Evolutionary conservation across 2,797 vertebrate species (phyloP).

Genomic region (Cyclopterus lumpus): DNA sequence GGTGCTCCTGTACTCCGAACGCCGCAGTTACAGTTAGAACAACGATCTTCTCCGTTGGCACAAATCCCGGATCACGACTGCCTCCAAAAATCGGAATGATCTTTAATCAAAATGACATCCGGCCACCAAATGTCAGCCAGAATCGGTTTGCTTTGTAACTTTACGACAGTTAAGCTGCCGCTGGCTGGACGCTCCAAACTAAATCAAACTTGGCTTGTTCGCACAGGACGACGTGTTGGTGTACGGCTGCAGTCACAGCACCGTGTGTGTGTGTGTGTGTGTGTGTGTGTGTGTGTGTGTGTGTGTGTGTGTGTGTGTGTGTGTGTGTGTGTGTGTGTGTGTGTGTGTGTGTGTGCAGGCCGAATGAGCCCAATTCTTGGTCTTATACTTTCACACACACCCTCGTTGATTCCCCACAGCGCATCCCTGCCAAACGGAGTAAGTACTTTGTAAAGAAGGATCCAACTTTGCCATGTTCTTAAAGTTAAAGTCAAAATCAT

Average conservation of each 20-base stretch:
- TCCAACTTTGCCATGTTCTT: neutral
- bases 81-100: neutral
- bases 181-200: neutral
- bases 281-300: no score
- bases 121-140: conserved; percentile 1
- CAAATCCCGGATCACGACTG: conserved; percentile 17
- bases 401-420: neutral
- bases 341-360: neutral
- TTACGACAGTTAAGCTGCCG: neutral
- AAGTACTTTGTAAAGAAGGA: conserved; percentile 1
- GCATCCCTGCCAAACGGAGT: neutral
- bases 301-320: no score
- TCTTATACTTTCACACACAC: neutral
- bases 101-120: conserved; percentile 1
- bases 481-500: neutral
- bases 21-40: neutral
- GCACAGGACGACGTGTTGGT: neutral
- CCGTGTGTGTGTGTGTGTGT: neutral
- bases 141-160: neutral
- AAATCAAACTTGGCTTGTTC: neutral
- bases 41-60: conserved; percentile 26
- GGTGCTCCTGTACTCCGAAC: neutral
- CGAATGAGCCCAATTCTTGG: neutral
- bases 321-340: no score
- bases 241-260: neutral